Conservation (phyloP, 2,797 vertebrate species). For the Smutsia temminckii region DNA sequence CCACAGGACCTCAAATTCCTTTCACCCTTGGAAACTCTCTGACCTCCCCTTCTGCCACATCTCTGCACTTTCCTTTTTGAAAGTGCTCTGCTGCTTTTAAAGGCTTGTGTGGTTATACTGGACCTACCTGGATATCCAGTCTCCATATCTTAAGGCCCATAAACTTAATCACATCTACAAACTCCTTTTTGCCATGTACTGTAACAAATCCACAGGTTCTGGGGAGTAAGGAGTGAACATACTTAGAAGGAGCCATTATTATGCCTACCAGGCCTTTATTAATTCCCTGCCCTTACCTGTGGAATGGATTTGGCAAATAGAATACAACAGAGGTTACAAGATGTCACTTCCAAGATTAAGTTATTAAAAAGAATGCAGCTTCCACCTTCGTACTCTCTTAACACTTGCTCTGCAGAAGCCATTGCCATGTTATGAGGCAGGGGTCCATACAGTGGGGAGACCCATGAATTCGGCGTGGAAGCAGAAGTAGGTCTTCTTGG, state of each 20-base stretch:
- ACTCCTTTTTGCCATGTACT: background rate
- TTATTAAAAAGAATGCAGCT: background rate
- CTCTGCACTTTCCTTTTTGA: background rate
- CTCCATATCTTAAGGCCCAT: background rate
- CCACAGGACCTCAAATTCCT: background rate
- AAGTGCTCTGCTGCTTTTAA: background rate
- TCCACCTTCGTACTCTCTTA: too few relatives aligned
- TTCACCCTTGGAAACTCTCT: background rate
- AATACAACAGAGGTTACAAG: background rate
- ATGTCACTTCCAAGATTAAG: background rate
- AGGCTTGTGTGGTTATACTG: background rate
- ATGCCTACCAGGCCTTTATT: background rate
- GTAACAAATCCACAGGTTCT: background rate
- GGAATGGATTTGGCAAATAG: background rate
- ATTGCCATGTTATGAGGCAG: background rate
- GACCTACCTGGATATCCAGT: background rate
- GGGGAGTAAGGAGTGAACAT: background rate
- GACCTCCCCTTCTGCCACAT: background rate
- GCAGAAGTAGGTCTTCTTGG: background rate
- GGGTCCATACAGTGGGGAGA: background rate
- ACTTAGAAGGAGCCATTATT: background rate
- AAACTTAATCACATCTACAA: background rate
- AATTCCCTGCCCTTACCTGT: background rate
- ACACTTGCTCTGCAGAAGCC: background rate
- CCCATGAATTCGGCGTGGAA: background rate